Base-by-base conservation (phyloP, 2,797 vertebrate genomes). In the Ispidina lecontei region DNA sequence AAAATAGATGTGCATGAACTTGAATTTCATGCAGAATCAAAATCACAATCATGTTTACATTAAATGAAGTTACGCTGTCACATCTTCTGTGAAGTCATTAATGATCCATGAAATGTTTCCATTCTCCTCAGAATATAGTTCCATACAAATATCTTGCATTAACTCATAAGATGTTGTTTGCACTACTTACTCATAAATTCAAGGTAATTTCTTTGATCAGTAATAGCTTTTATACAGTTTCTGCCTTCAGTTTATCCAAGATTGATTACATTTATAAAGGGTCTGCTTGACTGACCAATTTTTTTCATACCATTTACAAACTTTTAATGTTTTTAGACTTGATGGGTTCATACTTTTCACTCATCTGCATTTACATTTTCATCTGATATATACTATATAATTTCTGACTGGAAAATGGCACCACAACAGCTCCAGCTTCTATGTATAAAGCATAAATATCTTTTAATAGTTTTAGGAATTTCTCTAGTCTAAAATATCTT, bases 21-120 rank as follows among this genome's bases (percentile, higher is more conserved):
- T 64, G 41, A 76, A 79, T 93, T 93, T 93, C 68, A 49, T 43
- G 68, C 41, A 54, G 68, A 86, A 91, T 87, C 64, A 90, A 41
- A n/a, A 58, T 76, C 23, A 58, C 87, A 82, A 82, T 79, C 60
- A 54, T 51, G 74, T 93, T 93, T 91, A 63, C 75, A 71, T 89
- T 84, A 82, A 91, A 81, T 58, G 39, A 75, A 93, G 60, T 60
- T 64, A 51, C 72, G 43, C 22, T 93, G 14, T 93, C 35, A 39
- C 68, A 56, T 87, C 6, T 90, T 91, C 49, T 72, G 10, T n/a
- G 15, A 46, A 69, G 51, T 43, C 59, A 69, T 89, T 90, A 94
- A 92, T 91, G 1, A 2, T 54, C 83, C 70, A 20, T 88, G 63
- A 92, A 91, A 91, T 91, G 73, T 90, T 81, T 58, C 44, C 0